These are phyloP conservation scores for Eupleurogrammus muticus DNA, from an alignment of 2,797 vertebrate genomes.

Conservation along the genomic window DNA sequence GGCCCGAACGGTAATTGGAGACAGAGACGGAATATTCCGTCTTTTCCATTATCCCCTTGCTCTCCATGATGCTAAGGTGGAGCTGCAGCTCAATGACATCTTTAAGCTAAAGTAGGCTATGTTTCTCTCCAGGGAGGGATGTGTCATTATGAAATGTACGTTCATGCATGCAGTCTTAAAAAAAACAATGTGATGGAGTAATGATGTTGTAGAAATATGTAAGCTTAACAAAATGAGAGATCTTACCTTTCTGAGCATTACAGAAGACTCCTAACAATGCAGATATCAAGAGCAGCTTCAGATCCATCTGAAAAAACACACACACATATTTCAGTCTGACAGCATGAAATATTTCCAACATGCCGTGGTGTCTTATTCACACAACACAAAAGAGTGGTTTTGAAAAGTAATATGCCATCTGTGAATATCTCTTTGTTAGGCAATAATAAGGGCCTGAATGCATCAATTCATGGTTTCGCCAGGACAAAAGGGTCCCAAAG, in stretches of 20 bases:
- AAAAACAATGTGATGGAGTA: constrained; percentile 21
- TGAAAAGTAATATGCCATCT: constrained; percentile 9
- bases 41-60: constrained; percentile 66
- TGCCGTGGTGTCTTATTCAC: background rate
- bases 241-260: constrained; percentile 90
- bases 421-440: constrained; percentile 21
- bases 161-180: constrained; percentile 25
- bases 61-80: constrained; percentile 40
- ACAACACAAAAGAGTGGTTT: background rate
- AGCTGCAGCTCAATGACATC: constrained; percentile 44
- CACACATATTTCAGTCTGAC: constrained; percentile 5
- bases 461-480: constrained; percentile 29
- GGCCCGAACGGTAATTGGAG: constrained; percentile 58
- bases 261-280: constrained; percentile 83
- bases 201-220: background rate
- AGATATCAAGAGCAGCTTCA: constrained; percentile 84
- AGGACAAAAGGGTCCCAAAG: constrained; percentile 22
- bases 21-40: constrained; percentile 54
- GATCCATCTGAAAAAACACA: constrained; percentile 88
- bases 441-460: background rate
- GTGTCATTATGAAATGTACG: constrained; percentile 19
- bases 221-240: background rate
- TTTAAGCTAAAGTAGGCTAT: constrained; percentile 15
- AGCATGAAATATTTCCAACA: background rate
- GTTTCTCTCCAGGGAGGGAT: constrained; percentile 7